A percentile compares a stretch with the other conserved stretches of the same genome.
Evolutionary conservation across 2,888 invertebrate species (phyloP).

Genomic region (Xanthorhoe spadicearia): DNA sequence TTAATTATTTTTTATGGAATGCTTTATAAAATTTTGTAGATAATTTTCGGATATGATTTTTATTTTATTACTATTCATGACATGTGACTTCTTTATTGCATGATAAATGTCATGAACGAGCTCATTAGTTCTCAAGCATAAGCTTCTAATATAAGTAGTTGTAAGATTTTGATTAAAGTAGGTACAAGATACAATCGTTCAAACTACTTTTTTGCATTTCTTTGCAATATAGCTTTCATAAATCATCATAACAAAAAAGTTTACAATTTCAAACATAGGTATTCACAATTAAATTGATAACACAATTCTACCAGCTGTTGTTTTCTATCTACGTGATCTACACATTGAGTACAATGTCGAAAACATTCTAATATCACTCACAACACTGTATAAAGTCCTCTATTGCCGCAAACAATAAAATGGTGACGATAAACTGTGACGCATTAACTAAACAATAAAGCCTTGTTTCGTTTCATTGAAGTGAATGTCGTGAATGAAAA

Average conservation of each 20-base stretch:
- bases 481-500: neutral
- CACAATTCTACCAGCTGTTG: slow-evolving; percentile 13
- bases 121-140: no score
- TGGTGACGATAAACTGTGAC: slow-evolving; percentile 11
- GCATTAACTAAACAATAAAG: neutral
- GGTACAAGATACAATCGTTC: no score
- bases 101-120: no score
- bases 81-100: no score
- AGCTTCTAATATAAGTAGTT: no score
- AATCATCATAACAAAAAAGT: neutral
- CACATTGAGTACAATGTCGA: neutral
- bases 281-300: neutral
- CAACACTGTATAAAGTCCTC: slow-evolving; percentile 9
- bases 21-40: no score
- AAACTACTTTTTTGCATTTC: no score
- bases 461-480: neutral
- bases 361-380: slow-evolving; percentile 13
- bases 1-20: no score
- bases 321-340: neutral
- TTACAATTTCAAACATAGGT: neutral
- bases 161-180: no score
- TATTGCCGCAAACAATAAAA: slow-evolving; percentile 16
- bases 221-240: neutral
- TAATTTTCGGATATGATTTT: no score
- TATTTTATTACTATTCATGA: no score